Evolutionary conservation across 2,797 vertebrate species (phyloP), one percentile per base, ranked within the genome.

Genomic region (Lutjanus campechanus): DNA sequence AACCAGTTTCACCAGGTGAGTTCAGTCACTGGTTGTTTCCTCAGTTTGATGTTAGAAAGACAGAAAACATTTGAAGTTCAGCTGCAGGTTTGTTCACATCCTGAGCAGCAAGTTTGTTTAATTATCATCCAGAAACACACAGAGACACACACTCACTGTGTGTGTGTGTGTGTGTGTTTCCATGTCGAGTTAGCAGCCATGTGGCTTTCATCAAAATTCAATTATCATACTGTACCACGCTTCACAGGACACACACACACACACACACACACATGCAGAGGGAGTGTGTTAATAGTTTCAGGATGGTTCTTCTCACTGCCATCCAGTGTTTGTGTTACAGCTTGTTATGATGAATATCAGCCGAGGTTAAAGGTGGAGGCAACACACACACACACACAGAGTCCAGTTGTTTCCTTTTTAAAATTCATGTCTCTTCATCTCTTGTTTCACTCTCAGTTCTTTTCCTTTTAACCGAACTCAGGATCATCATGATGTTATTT

Each of bases 121-220:
- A 77, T 73, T 44, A 76, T 40, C 60, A 51, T 16, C 40, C 49
- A 36, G 19, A 61, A 22, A 74, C 70, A 69, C 50, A 56, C 49
- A 59, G 25, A 55, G n/a, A 1, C 5, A 44, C 6, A 11, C 1
- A 1, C 40, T 16, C 13, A 44, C 4, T 17, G 44, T 29, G 16
- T 12, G 49, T 41, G 49, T 43, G 56, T 56, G 46, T 46, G 0
- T 16, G 2, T 67, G 54, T 80, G 7, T 70, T 60, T 77, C 66
- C 60, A 58, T 40, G 25, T 69, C 1, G 43, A 73, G 60, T 67
- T 84, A 68, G 55, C 73, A 73, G 71, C 67, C 68, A 73, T 85
- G 77, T 83, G 86, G 69, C 62, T 97, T 97, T 97, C 96, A 97
- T 97, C 96, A 97, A 96, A 98, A 96, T 97, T 97, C 96, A 97